These are phyloP conservation scores for Opisthograptis luteolata DNA, from an alignment of 2,888 invertebrate species.

Conservation along the genomic window DNA sequence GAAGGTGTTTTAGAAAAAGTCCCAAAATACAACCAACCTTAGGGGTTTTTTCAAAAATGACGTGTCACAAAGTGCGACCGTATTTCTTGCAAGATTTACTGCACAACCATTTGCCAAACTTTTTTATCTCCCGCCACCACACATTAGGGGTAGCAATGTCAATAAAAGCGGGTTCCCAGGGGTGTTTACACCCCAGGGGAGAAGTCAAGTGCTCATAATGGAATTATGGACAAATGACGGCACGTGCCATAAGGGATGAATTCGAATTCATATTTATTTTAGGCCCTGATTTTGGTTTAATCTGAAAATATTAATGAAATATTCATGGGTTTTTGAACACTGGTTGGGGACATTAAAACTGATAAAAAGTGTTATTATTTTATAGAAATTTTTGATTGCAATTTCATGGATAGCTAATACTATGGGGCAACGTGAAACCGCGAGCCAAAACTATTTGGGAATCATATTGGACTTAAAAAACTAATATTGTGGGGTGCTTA, in stretches of 20 bases:
- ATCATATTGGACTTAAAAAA: too few species aligned
- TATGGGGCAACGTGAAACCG: too few species aligned
- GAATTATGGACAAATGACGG: conserved; percentile 22
- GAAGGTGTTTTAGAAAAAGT: too few species aligned
- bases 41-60: too few species aligned
- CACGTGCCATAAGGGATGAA: conserved; percentile 18
- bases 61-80: too few species aligned
- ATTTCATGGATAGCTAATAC: too few species aligned
- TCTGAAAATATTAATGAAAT: conserved; percentile 17
- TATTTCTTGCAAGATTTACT: not conserved
- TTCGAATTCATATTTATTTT: conserved; percentile 17
- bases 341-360: not conserved
- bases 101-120: conserved; percentile 1
- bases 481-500: too few species aligned
- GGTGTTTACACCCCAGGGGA: conserved; percentile 10
- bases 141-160: conserved; percentile 17
- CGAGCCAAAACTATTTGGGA: too few species aligned
- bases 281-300: conserved; percentile 7
- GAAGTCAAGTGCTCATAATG: conserved; percentile 23
- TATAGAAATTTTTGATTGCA: not conserved
- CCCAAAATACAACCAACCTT: too few species aligned
- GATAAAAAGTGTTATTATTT: not conserved
- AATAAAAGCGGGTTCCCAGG: conserved; percentile 22
- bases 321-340: conserved; percentile 17
- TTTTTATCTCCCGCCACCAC: conserved; percentile 20